Evolutionary conservation across 2,888 invertebrate genomes (phyloP).

Genomic region (Phymatocera aterrima): DNA sequence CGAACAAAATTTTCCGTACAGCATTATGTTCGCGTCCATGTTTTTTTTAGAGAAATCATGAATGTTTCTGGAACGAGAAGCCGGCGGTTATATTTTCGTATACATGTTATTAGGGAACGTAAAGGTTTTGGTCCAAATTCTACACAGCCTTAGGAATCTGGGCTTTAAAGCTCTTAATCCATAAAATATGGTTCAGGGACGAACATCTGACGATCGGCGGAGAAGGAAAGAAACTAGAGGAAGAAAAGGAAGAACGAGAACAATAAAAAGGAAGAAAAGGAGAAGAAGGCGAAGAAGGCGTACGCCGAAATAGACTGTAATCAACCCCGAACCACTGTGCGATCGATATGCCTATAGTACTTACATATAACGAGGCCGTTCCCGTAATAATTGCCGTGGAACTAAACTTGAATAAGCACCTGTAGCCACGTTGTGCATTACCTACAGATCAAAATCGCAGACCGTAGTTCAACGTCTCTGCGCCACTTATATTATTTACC

Average conservation of each 20-base stretch:
- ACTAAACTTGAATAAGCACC: constrained; percentile 39
- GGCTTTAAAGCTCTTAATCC: not conserved
- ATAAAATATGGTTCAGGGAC: not conserved
- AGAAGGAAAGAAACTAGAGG: not conserved
- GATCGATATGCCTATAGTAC: constrained; percentile 26
- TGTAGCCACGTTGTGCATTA: constrained; percentile 33
- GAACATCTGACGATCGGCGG: not conserved
- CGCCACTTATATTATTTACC: not conserved
- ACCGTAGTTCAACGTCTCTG: not conserved
- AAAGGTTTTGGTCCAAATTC: not conserved
- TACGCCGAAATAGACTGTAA: constrained; percentile 22
- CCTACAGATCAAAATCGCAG: not conserved
- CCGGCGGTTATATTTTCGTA: not conserved
- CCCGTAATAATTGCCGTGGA: constrained; percentile 35
- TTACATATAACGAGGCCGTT: not conserved
- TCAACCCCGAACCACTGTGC: constrained; percentile 38
- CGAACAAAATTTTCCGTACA: no score
- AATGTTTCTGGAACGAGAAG: not conserved
- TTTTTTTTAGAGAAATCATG: no score
- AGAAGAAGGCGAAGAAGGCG: no score
- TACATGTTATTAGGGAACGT: not conserved
- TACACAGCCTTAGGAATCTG: not conserved
- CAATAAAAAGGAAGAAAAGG: not conserved
- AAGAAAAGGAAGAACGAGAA: not conserved
- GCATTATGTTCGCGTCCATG: no score